Percentiles rank a stretch among this genome's conserved stretches.
phyloP scores from a whole-genome alignment of 1,140 invertebrate species.

The Pristionchus pacificus region DNA sequence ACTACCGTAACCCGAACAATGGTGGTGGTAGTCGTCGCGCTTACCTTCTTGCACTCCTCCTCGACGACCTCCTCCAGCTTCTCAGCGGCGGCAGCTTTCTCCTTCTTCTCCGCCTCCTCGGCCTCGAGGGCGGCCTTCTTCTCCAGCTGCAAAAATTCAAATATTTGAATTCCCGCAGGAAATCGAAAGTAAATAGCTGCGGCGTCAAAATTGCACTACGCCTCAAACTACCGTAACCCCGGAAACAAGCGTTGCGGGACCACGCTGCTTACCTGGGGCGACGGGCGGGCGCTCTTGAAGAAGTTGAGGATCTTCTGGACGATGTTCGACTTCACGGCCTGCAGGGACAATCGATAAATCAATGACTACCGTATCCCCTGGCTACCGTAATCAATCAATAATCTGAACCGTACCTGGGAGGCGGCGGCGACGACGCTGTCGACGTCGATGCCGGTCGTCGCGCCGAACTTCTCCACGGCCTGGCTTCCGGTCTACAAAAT shows the following conservation, averaged over 20 bases:
- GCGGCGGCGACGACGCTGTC: slow-evolving; percentile 32
- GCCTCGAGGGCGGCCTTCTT: slow-evolving; percentile 21
- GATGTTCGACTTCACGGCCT: slow-evolving; percentile 29
- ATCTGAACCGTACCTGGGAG: no score
- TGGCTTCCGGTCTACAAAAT: slow-evolving; percentile 13
- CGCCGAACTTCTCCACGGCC: slow-evolving; percentile 45
- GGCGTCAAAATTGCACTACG: no score
- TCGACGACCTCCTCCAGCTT: slow-evolving; percentile 27
- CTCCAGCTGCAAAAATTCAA: slow-evolving; percentile 7
- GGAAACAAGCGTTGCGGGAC: slow-evolving; percentile 16
- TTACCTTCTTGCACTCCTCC: slow-evolving; percentile 30
- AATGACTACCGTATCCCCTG: not conserved
- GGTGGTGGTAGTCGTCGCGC: not conserved
- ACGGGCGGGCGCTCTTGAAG: slow-evolving; percentile 31
- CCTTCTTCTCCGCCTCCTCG: slow-evolving; percentile 18
- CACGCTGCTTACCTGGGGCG: not conserved
- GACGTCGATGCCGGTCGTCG: slow-evolving; percentile 40
- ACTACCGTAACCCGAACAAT: not conserved
- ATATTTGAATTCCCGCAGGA: no score
- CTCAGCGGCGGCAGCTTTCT: slow-evolving; percentile 23
- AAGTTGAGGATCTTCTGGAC: slow-evolving; percentile 37
- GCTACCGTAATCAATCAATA: slow-evolving; percentile 1
- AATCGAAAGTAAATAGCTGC: no score
- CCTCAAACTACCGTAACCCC: no score
- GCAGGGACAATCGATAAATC: not conserved